Conservation (phyloP, 2,113 vertebrate genomes). For the Canis aureus region DNA sequence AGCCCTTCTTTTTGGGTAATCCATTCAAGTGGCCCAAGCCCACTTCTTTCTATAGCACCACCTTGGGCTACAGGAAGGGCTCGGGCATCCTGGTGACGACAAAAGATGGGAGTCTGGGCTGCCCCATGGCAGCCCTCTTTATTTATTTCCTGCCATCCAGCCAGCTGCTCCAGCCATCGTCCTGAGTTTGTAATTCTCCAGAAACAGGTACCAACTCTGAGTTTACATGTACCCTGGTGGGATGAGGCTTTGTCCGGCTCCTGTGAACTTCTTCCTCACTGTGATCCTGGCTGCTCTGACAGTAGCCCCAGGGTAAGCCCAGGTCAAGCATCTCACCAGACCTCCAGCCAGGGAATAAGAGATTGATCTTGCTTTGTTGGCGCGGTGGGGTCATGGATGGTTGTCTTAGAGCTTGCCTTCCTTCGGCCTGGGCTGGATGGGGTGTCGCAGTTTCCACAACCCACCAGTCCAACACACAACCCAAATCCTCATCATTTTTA, state of each 20-base stretch:
- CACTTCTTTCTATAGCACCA: background rate
- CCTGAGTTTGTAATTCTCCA: background rate
- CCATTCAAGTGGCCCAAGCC: background rate
- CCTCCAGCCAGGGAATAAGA: fast-evolving
- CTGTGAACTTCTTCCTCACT: background rate
- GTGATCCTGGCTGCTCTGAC: background rate
- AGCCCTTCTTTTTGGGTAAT: background rate
- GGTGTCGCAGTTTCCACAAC: background rate
- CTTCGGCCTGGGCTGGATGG: background rate
- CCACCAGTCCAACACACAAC: background rate
- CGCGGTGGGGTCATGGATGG: fast-evolving
- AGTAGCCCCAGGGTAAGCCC: background rate
- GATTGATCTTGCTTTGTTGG: background rate
- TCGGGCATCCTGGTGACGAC: background rate
- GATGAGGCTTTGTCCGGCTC: background rate
- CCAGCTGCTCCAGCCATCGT: background rate
- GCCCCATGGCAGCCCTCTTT: background rate
- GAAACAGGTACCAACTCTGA: background rate
- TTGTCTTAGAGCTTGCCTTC: background rate
- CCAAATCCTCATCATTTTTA: background rate
- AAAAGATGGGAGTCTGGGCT: background rate
- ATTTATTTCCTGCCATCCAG: background rate
- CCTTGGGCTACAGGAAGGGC: background rate
- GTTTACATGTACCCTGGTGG: background rate
- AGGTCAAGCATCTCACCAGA: background rate